These are phyloP conservation scores for Yasuhikotakia modesta DNA, from an alignment of 2,797 vertebrate genomes.

Conservation along the genomic window DNA sequence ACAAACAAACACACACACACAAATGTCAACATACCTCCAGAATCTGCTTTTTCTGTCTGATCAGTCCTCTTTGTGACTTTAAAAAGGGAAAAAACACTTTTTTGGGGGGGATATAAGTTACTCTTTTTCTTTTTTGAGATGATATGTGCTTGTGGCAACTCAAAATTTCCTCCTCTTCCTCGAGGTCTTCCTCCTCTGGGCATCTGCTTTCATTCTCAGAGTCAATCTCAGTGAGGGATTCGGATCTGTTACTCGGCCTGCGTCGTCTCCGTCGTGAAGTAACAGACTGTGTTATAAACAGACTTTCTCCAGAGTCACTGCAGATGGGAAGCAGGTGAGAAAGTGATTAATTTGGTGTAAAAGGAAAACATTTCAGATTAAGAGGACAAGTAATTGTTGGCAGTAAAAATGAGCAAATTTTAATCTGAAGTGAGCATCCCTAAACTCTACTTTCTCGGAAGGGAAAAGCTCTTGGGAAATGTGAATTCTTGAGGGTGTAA, in stretches of 20 bases:
- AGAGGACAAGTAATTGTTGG: too few species aligned
- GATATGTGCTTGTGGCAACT: not conserved
- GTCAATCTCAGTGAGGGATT: not conserved
- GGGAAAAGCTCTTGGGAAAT: too few species aligned
- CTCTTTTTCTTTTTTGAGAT: not conserved
- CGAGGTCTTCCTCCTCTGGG: not conserved
- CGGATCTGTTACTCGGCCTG: not conserved
- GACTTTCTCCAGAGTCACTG: conserved; percentile 74
- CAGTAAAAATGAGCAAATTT: not conserved
- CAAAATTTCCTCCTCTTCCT: not conserved
- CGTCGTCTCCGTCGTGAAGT: conserved; percentile 22
- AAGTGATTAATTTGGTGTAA: not conserved
- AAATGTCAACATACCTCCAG: conserved; percentile 16
- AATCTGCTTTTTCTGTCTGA: not conserved
- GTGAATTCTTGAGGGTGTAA: too few species aligned
- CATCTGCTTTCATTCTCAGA: not conserved
- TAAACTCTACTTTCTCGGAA: too few species aligned
- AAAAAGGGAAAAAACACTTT: conserved; percentile 16
- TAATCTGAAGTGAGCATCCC: not conserved
- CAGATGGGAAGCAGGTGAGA: conserved; percentile 14
- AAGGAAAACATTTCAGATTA: too few species aligned
- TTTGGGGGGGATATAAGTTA: not conserved
- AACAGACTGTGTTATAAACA: conserved; percentile 72
- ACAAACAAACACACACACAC: not conserved
- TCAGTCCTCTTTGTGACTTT: not conserved